These are phyloP conservation scores for Plagodis dolabraria DNA, from an alignment of 2,888 invertebrate genomes.

Conservation along the genomic window DNA sequence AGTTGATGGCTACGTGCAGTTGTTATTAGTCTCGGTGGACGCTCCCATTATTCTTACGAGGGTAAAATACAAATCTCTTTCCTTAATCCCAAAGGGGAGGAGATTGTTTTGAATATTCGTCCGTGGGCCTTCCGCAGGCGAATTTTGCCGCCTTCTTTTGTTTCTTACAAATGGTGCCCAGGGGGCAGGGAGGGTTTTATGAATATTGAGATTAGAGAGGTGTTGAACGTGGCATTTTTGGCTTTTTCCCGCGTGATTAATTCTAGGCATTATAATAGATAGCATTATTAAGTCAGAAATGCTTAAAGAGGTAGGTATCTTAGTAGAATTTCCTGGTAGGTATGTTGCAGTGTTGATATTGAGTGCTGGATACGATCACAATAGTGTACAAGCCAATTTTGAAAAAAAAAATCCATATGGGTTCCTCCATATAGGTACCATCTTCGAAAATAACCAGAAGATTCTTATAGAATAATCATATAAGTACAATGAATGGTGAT, in stretches of 20 bases:
- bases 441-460: no score
- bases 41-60: constrained; percentile 55
- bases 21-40: constrained; percentile 17
- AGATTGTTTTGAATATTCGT: constrained; percentile 67
- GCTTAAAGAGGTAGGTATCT: no score
- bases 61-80: constrained; percentile 59
- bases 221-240: constrained; percentile 37
- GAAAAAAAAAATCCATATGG: no score
- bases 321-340: neutral
- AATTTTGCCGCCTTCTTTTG: constrained; percentile 49
- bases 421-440: no score
- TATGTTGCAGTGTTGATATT: neutral
- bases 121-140: constrained; percentile 43
- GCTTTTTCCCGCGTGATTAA: neutral
- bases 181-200: constrained; percentile 43
- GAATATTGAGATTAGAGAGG: constrained; percentile 47
- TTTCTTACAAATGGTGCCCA: constrained; percentile 50
- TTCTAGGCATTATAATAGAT: neutral
- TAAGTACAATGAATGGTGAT: no score
- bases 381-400: no score
- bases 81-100: constrained; percentile 53
- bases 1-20: constrained; percentile 2
- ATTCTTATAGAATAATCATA: no score
- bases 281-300: no score
- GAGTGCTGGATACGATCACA: no score